Base-by-base conservation (phyloP, 2,797 vertebrate genomes). In the Phoeniculus purpureus region DNA sequence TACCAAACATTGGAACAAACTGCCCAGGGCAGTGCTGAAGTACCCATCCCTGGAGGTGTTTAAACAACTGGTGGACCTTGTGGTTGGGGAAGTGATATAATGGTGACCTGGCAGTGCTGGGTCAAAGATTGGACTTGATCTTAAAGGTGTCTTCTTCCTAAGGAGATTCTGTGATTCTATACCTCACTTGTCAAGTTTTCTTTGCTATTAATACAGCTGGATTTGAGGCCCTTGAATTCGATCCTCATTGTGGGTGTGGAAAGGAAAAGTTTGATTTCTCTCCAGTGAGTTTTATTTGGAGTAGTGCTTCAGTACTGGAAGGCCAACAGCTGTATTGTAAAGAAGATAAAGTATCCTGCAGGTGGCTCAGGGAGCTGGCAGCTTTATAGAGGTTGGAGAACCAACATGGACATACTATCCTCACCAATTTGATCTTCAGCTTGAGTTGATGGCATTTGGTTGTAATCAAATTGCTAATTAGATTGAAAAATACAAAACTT, bases 371-470 rank as follows among this genome's bases (percentile, higher is more conserved):
- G 89, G 75, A 84, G 78, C 65, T 61, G 88, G 54, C 55, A 60
- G 7, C 6, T 5, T 75, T 60, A 4, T 11, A 68, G 50, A 66
- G 47, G 81, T 59, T 95, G 72, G 89, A 96, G 84, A 84, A 80
- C 56, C 87, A 85, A 73, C 81, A 61, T 75, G 92, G 93, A 85
- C 90, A 96, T 90, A 25, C 85, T 75, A 85, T 94, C 89, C 81
- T 76, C 94, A 87, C 88, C 87, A 93, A 91, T 76, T 97, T 97
- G 87, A 97, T 95, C 93, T 93, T 97, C 89, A 86, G 70, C 88
- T 79, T 61, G 71, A 89, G 55, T 61, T 12, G 40, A 92, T 84
- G 89, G 88, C 93, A 80, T 74, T 77, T 48, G 59, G 25, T 95
- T 97, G 10, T 48, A 95, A 95, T 94, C 92, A 89, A 96, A 87